A percentile compares a stretch with the other conserved stretches of the same genome.
Conservation (phyloP, 2,797 vertebrate genomes). For the Uromys caudimaculatus region DNA sequence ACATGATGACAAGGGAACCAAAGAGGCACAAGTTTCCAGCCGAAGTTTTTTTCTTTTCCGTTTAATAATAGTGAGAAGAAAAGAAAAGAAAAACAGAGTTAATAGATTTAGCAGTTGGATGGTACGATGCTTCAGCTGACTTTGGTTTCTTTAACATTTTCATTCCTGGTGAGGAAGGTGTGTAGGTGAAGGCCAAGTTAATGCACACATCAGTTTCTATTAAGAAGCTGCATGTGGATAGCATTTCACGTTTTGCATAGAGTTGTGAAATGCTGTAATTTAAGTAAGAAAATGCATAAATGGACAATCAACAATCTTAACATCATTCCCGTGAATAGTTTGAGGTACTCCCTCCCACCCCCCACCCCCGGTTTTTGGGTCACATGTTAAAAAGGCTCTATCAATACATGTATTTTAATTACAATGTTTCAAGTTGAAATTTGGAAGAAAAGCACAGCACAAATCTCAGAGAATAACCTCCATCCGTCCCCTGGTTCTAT, state of each 20-base stretch:
- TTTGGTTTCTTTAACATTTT: slow-evolving; percentile 39
- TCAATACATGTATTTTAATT: slow-evolving; percentile 88
- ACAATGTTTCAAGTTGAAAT: slow-evolving; percentile 88
- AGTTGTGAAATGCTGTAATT: slow-evolving; percentile 89
- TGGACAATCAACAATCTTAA: slow-evolving; percentile 87
- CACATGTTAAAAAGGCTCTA: slow-evolving; percentile 81
- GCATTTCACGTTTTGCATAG: slow-evolving; percentile 88
- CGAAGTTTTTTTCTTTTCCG: slow-evolving; percentile 87
- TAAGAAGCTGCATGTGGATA: slow-evolving; percentile 87
- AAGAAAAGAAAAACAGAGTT: slow-evolving; percentile 88
- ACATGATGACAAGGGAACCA: slow-evolving; percentile 90
- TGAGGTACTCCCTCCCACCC: slow-evolving; percentile 71
- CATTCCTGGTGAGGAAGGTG: slow-evolving; percentile 82
- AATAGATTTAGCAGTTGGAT: slow-evolving; percentile 88
- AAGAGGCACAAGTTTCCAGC: slow-evolving; percentile 89
- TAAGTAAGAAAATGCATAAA: slow-evolving; percentile 87
- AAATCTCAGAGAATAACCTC: slow-evolving; percentile 77
- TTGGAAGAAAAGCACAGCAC: slow-evolving; percentile 84
- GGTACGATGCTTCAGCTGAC: slow-evolving; percentile 81
- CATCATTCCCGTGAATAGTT: slow-evolving; percentile 85
- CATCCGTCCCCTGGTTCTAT: slow-evolving; percentile 82
- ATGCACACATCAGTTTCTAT: slow-evolving; percentile 86
- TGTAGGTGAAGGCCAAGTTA: slow-evolving; percentile 87
- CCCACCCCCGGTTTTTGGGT: slow-evolving; percentile 68
- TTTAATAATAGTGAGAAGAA: slow-evolving; percentile 89